Evolutionary conservation across 2,888 invertebrate genomes (phyloP), one percentile per base, ranked within the genome.

Genomic region (Dynastes maya): DNA sequence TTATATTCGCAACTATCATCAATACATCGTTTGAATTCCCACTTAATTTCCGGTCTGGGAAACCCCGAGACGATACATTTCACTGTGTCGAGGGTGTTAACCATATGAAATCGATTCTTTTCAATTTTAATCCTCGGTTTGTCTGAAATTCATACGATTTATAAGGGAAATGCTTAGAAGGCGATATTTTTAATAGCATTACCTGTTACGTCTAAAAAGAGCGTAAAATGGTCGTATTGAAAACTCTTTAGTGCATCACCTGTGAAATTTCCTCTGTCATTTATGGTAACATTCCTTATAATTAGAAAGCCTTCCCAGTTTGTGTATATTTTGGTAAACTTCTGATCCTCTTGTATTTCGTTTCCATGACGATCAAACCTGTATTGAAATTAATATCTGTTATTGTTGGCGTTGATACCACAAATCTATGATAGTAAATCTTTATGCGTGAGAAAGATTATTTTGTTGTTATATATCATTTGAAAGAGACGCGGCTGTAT

Each of bases 231-330:
- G 80, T 90, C 88, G 0, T 86, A 85, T 58, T 87, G 86, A 27
- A 86, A 86, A 3, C 86, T 86, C 83, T 92, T 93, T 5, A 85
- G 85, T 0, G 91, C 93, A 51, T 88, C 87, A 3, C 94, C 86
- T 0, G 88, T 86, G 84, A 94, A 94, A 22, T 85, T 85, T n/a
- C 94, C 94, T 79, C 90, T 90, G 85, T 94, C 92, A 2, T 84
- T 82, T 2, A 93, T 85, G 29, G 87, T 87, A 0, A 92, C 86
- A 67, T 89, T 87, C 13, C 87, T 88, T 37, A 94, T 91, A 79
- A 87, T 88, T 22, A 93, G 84, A 11, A 87, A 83, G 0, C 88
- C 87, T 4, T 86, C 85, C 0, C 81, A 82, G 63, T 86, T 82
- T 61, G 80, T 83, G n/a, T 72, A 83, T 51, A 78, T 83, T 16